Conservation (phyloP, 2,888 invertebrate genomes). For the Xestoiulus laeticollis region DNA sequence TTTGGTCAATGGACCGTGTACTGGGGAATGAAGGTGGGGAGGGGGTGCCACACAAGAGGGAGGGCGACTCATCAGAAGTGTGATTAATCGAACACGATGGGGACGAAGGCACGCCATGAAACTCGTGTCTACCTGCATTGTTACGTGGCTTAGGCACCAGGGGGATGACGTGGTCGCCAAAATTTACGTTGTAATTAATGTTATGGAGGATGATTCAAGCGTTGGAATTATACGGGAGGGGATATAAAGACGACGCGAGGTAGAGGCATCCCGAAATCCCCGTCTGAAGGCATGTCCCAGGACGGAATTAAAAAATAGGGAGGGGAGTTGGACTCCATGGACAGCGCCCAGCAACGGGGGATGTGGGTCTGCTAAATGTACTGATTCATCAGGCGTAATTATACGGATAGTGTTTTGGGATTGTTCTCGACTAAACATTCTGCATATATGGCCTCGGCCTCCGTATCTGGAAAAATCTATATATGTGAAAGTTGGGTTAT, state of each 20-base stretch:
- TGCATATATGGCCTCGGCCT: no score
- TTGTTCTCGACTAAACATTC: no score
- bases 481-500: no score
- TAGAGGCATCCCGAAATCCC: background rate
- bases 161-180: background rate
- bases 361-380: background rate
- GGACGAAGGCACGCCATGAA: no score
- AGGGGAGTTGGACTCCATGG: background rate
- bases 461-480: no score
- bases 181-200: background rate
- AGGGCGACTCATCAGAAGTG: background rate
- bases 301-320: background rate
- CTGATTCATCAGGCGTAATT: background rate
- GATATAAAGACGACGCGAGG: no score
- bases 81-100: background rate
- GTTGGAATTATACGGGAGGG: background rate
- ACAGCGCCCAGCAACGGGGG: background rate
- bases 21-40: background rate
- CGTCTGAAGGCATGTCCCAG: conserved; percentile 9
- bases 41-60: background rate
- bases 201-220: conserved; percentile 9
- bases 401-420: no score
- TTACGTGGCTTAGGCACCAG: background rate
- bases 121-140: background rate
- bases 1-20: background rate